Percentiles rank a stretch among this genome's conserved stretches.
phyloP scores from a whole-genome alignment of 2,888 invertebrate species.

The Anticlea derivata region DNA sequence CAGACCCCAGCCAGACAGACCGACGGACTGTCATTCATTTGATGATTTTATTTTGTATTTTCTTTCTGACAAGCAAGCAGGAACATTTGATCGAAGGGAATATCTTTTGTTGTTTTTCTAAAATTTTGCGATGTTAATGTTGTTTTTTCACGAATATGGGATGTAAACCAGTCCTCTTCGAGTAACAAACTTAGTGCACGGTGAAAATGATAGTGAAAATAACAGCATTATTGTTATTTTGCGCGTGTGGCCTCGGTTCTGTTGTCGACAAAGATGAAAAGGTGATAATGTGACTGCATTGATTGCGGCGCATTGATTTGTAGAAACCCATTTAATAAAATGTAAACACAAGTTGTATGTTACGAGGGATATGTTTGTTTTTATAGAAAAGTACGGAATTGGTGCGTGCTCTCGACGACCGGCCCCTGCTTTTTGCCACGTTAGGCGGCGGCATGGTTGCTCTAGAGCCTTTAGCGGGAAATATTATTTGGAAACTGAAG shows the following conservation, averaged over 20 bases:
- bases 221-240: constrained; percentile 59
- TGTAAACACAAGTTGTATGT: not conserved
- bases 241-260: constrained; percentile 59
- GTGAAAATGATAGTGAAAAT: constrained; percentile 60
- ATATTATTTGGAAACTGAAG: constrained; percentile 94
- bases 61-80: not conserved
- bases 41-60: too few species aligned
- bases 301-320: constrained; percentile 49
- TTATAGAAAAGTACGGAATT: constrained; percentile 85
- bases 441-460: constrained; percentile 96
- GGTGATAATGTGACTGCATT: constrained; percentile 55
- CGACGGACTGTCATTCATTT: not conserved
- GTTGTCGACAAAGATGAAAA: constrained; percentile 63
- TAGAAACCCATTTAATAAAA: constrained; percentile 3
- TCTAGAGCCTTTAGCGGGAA: constrained; percentile 93
- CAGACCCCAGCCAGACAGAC: not conserved
- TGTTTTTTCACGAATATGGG: constrained; percentile 22
- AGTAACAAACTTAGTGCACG: constrained; percentile 23
- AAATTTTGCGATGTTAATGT: not conserved
- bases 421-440: constrained; percentile 94
- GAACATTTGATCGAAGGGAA: not conserved
- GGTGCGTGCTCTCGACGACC: constrained; percentile 87
- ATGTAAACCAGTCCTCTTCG: constrained; percentile 26
- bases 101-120: constrained; percentile 1
- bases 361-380: constrained; percentile 35